Evolutionary conservation across 2,888 invertebrate genomes (phyloP).

Genomic region (Beris morrisii): DNA sequence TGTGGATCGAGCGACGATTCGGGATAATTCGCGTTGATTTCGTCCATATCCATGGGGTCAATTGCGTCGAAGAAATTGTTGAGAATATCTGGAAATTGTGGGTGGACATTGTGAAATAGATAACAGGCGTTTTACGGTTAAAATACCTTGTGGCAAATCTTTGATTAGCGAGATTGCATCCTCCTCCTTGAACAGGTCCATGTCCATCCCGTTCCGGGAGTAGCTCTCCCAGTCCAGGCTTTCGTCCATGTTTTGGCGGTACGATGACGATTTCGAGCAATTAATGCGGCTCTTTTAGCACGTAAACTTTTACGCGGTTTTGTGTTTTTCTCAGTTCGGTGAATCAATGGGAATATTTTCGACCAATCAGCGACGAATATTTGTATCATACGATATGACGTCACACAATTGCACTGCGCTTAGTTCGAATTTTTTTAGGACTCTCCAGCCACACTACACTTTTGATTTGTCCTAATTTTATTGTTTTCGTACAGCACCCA

Average conservation of each 20-base stretch:
- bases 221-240: conserved; percentile 43
- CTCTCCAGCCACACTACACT: too few species aligned
- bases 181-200: conserved; percentile 50
- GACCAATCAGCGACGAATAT: conserved; percentile 51
- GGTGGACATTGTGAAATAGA: not conserved
- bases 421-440: not conserved
- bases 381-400: conserved; percentile 55
- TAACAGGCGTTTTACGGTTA: not conserved
- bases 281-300: not conserved
- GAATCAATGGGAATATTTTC: conserved; percentile 35
- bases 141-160: conserved; percentile 50
- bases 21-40: conserved; percentile 36
- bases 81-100: conserved; percentile 46
- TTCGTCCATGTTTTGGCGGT: conserved; percentile 41
- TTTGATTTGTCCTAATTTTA: too few species aligned
- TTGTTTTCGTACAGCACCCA: too few species aligned
- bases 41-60: conserved; percentile 46
- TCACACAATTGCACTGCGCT: conserved; percentile 38
- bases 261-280: not conserved
- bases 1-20: too few species aligned
- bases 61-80: conserved; percentile 51
- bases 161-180: conserved; percentile 53
- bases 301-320: conserved; percentile 4
- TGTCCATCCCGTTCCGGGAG: conserved; percentile 42
- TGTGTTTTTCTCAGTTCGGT: conserved; percentile 6